These are phyloP conservation scores for Ormia ochracea DNA, from an alignment of 2,888 invertebrate genomes.

Conservation along the genomic window DNA sequence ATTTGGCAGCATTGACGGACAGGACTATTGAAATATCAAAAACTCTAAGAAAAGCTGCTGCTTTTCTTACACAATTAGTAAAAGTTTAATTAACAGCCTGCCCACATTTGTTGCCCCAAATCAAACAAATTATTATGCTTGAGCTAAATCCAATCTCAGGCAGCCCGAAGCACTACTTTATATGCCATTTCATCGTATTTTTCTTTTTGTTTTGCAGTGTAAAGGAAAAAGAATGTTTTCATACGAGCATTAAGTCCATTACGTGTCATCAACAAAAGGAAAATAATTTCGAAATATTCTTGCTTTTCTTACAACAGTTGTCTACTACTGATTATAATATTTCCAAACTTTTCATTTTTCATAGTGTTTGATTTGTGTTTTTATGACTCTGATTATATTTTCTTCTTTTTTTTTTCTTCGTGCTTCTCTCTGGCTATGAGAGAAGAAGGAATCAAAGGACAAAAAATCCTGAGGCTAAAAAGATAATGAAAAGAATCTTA, in stretches of 20 bases:
- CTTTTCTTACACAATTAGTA: no score
- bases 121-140: neutral
- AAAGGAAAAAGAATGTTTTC: neutral
- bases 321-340: constrained; percentile 18
- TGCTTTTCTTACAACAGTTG: neutral
- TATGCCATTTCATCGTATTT: neutral
- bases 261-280: neutral
- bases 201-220: neutral
- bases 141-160: neutral
- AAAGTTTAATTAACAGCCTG: no score
- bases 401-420: constrained; percentile 16
- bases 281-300: constrained; percentile 10
- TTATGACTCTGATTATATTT: constrained; percentile 23
- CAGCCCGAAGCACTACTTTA: neutral
- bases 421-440: constrained; percentile 15
- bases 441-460: neutral
- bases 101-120: neutral
- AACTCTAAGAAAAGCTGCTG: no score
- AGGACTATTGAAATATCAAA: no score
- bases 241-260: neutral
- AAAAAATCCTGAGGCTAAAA: neutral
- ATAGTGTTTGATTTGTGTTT: constrained; percentile 32
- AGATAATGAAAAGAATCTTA: neutral
- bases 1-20: no score
- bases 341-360: neutral